Evolutionary conservation across 2,113 vertebrate species (phyloP), one percentile per base, ranked within the genome.

Genomic region (Nettapus auritus): DNA sequence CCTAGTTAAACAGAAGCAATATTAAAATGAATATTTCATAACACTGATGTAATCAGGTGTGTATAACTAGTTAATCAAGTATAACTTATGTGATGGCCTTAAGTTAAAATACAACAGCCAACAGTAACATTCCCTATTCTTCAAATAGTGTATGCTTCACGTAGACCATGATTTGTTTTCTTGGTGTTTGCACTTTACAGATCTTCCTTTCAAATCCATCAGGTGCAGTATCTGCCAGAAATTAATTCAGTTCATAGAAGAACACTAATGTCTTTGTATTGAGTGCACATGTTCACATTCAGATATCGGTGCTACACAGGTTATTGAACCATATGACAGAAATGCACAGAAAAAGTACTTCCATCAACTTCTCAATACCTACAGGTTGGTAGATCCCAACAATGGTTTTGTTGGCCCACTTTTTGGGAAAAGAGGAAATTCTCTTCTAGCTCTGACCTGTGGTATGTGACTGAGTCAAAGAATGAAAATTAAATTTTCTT

Each of bases 41-140:
- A 10, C 8, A 31, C 33, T 87, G 63, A 88, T 46, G 50, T 5
- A 83, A 78, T 56, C 31, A 95, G 75, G 59, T 77, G 42, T 86
- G 31, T 16, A 83, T 74, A 80, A 92, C 10, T 79, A 93, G 92
- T 66, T 96, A 78, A 79, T 90, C 59, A 68, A 67, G 93, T 69
- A 77, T 50, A 88, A 94, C 94, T 80, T 59, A 48, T 53, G 22
- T 34, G 40, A 52, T 92, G 36, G 38, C 90, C 70, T 83, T 60
- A 55, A 89, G 62, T n/a, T 89, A 64, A 76, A 88, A n/a, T 88
- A 88, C 4, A 93, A 17, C 34, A 89, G 40, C 11, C 8, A 66
- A 26, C 8, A 8, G 22, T 84, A 85, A 52, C 18, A 29, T 21
- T 10, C 12, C 26, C 29, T 40, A 33, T 82, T 81, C 34, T 70